Evolutionary conservation across 2,113 vertebrate genomes (phyloP), one percentile per base, ranked within the genome.

Genomic region (Clinocottus analis): DNA sequence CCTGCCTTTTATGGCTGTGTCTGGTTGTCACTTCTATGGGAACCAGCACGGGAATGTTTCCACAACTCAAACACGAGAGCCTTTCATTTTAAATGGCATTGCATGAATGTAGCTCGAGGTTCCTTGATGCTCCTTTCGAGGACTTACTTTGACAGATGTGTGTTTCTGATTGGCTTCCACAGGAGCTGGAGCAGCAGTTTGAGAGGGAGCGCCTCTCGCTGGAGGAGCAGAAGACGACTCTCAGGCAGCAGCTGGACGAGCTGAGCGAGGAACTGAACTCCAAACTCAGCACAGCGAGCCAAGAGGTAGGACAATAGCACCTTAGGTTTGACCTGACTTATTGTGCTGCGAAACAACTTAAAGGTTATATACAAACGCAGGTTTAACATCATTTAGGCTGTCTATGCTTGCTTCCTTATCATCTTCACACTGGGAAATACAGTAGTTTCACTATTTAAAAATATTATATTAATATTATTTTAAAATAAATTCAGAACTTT

Each of bases 151-250:
- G 64, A 67, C 62, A n/a, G 66, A 41, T 78, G 12, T 33, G 33
- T 51, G 21, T 72, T 21, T 41, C 7, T 73, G 62, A 9, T 83
- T 16, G 39, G 77, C 74, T 41, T 74, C 31, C 11, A 71, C 92
- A 99, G 98, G 98, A 99, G 81, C 87, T 99, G 92, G 96, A 99
- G 83, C 97, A 98, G 93, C 96, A 96, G 87, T 96, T 97, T 91
- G 96, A 97, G 91, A 96, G 91, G 79, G 97, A 99, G 87, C 97
- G 96, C 51, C 87, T 91, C 43, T 94, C 93, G 23, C 91, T 99
- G 90, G 97, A 99, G 92, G 96, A 97, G 23, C 96, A 97, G 92
- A 98, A 97, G 91, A 96, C 83, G 76, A 93, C 95, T 27, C 95
- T 99, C 73, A 91, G 93, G 60, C 96, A 96, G 85, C 95, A 99